A percentile compares a stretch with the other conserved stretches of the same genome.
phyloP scores from a whole-genome alignment of 2,888 invertebrate species.

The Tenthredo amoena region DNA sequence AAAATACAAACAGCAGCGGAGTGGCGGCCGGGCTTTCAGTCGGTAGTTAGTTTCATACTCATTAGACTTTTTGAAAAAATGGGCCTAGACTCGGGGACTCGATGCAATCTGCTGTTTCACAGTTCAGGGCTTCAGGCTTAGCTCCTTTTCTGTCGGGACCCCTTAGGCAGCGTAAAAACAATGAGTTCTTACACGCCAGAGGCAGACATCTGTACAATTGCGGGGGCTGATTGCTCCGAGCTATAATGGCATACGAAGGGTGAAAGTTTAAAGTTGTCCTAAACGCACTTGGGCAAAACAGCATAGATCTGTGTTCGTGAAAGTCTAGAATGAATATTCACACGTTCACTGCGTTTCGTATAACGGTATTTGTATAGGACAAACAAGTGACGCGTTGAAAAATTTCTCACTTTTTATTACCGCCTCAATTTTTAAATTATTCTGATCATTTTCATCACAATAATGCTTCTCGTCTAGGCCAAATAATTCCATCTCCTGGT shows the following conservation, averaged over 20 bases:
- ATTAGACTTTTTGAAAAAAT: not conserved
- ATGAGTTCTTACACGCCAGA: not conserved
- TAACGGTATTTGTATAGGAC: not conserved
- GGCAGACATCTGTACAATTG: not conserved
- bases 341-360: not conserved
- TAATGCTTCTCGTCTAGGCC: not conserved
- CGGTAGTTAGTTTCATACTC: not conserved
- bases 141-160: not conserved
- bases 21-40: not conserved
- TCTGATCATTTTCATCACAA: not conserved
- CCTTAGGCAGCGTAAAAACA: not conserved
- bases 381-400: not conserved
- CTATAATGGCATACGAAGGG: not conserved
- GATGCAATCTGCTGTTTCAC: not conserved
- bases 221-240: not conserved
- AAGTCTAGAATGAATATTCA: not conserved
- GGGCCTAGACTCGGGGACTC: not conserved
- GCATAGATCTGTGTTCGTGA: not conserved
- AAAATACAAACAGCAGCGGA: not conserved
- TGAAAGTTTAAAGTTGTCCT: not conserved
- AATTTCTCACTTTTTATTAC: not conserved
- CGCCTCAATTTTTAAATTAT: not conserved
- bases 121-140: not conserved
- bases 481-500: not conserved
- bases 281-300: not conserved